phyloP scores from a whole-genome alignment of 2,888 invertebrate species.

The Agrotis ipsilon region DNA sequence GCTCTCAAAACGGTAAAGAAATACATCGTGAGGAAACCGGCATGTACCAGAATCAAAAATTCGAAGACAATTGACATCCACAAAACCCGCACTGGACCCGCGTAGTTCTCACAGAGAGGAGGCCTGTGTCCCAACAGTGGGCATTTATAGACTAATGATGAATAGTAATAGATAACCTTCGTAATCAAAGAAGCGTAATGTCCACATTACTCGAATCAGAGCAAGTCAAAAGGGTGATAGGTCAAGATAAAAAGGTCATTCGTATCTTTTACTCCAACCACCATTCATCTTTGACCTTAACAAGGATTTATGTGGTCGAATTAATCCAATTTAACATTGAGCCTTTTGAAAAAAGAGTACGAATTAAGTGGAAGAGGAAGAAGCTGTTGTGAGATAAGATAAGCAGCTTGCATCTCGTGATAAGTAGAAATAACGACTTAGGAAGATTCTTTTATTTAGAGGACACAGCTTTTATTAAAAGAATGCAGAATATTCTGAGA shows the following conservation, averaged over 20 bases:
- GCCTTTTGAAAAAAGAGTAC: conserved; percentile 75
- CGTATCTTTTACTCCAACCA: conserved; percentile 29
- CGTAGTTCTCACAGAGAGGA: too few relatives aligned
- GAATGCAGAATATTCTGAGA: not conserved
- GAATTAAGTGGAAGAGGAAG: conserved; percentile 60
- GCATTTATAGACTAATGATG: too few relatives aligned
- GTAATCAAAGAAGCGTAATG: conserved; percentile 44
- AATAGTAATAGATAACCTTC: too few relatives aligned
- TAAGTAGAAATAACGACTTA: conserved; percentile 46
- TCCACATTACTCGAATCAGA: conserved; percentile 38
- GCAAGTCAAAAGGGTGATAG: conserved; percentile 30
- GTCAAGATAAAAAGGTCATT: conserved; percentile 44
- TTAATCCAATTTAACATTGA: conserved; percentile 81
- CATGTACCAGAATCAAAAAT: too few relatives aligned
- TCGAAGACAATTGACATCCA: too few relatives aligned
- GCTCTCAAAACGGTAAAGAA: too few relatives aligned
- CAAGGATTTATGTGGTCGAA: conserved; percentile 79
- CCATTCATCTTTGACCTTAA: conserved; percentile 69
- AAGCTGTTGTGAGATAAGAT: conserved; percentile 60
- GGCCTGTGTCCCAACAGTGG: too few relatives aligned
- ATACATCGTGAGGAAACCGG: too few relatives aligned
- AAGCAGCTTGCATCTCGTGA: conserved; percentile 55
- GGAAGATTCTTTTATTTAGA: conserved; percentile 22
- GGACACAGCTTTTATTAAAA: not conserved
- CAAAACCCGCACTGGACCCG: too few relatives aligned